Conservation (phyloP, 2,888 invertebrate genomes). For the Brachylomia viminalis region DNA sequence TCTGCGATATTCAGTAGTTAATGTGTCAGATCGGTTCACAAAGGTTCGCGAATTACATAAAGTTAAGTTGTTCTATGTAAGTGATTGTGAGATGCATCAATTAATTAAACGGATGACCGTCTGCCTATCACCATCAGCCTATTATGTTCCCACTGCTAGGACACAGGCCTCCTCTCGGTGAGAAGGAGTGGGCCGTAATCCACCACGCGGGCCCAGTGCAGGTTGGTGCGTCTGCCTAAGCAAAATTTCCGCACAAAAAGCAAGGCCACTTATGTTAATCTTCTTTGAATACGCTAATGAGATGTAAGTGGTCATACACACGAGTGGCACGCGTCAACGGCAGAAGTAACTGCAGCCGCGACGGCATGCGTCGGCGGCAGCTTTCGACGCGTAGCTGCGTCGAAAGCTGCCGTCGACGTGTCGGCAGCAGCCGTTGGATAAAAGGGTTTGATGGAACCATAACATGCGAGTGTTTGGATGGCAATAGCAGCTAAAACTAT, state of each 20-base stretch:
- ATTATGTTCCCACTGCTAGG: too few relatives aligned
- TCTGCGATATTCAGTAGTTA: constrained; percentile 8
- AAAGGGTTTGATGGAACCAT: constrained; percentile 17
- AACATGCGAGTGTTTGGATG: constrained; percentile 5
- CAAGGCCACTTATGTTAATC: constrained; percentile 21
- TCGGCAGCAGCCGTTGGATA: neutral
- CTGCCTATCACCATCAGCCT: constrained; percentile 2
- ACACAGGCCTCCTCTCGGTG: too few relatives aligned
- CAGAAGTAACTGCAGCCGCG: neutral
- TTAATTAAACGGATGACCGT: constrained; percentile 39
- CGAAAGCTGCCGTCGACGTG: neutral
- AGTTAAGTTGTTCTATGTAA: constrained; percentile 34
- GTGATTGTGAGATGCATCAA: constrained; percentile 26
- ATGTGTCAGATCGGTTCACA: constrained; percentile 32
- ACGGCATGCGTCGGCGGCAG: too few relatives aligned
- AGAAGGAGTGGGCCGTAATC: too few relatives aligned
- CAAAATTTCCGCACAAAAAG: too few relatives aligned
- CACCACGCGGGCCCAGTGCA: too few relatives aligned
- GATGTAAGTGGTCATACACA: neutral
- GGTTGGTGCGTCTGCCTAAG: too few relatives aligned
- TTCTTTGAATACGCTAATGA: constrained; percentile 23
- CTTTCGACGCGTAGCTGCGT: too few relatives aligned
- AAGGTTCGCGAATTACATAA: constrained; percentile 25
- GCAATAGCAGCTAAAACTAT: neutral
- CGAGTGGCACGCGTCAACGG: neutral